Evolutionary conservation across 2,113 vertebrate species (phyloP).

Genomic region (Spheniscus mendiculus): DNA sequence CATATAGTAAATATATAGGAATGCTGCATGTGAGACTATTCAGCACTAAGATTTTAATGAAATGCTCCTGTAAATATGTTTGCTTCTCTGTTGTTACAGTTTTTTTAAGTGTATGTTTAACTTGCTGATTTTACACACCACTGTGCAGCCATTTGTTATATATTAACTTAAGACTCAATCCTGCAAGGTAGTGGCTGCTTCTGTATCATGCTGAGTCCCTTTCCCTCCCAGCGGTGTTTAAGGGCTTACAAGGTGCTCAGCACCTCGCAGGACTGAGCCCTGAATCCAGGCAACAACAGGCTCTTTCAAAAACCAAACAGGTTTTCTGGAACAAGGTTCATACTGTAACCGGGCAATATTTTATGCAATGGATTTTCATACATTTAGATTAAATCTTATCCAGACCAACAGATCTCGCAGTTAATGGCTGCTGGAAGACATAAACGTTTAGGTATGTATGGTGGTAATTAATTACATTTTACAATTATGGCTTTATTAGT

Average conservation of each 20-base stretch:
- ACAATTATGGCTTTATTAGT: neutral
- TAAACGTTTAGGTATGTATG: neutral
- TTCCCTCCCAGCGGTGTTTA: neutral
- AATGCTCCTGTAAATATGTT: neutral
- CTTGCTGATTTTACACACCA: slow-evolving; percentile 45
- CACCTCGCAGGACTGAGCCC: neutral
- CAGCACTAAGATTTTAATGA: neutral
- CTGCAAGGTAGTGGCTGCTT: neutral
- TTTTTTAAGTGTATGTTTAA: slow-evolving; percentile 69
- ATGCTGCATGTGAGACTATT: neutral
- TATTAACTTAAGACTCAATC: slow-evolving; percentile 70
- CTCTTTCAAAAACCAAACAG: neutral
- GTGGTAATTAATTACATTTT: neutral
- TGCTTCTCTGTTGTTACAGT: slow-evolving; percentile 1
- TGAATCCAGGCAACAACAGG: neutral
- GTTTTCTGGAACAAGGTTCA: slow-evolving; percentile 62
- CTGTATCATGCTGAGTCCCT: neutral
- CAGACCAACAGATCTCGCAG: neutral
- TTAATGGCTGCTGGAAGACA: slow-evolving; percentile 8
- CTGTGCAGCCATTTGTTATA: slow-evolving; percentile 62
- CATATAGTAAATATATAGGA: neutral
- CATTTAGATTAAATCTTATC: slow-evolving; percentile 1
- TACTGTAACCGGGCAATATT: neutral
- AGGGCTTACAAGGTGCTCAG: neutral
- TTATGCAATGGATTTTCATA: slow-evolving; percentile 19